Evolutionary conservation across 2,113 vertebrate genomes (phyloP).

Genomic region (Burhinus bistriatus): DNA sequence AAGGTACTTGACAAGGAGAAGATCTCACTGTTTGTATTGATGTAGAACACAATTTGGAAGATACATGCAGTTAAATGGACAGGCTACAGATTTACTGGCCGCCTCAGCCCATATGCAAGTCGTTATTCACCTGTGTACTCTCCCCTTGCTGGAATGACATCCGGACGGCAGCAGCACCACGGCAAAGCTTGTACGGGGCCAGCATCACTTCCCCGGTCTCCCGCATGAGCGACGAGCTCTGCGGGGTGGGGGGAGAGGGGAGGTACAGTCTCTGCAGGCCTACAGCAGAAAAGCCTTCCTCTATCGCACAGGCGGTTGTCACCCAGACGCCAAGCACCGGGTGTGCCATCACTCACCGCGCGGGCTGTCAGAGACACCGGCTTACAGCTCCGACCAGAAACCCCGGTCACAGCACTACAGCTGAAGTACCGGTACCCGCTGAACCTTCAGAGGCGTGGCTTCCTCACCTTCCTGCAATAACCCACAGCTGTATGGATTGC

Average conservation of each 20-base stretch:
- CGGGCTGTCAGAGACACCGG: rapidly evolving
- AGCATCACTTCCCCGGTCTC: rapidly evolving
- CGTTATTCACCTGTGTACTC: neutral
- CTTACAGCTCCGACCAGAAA: neutral
- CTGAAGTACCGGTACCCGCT: neutral
- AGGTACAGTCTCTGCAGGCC: too few relatives aligned
- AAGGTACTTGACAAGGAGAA: neutral
- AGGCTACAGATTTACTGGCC: neutral
- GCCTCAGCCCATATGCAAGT: too few relatives aligned
- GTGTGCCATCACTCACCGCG: rapidly evolving
- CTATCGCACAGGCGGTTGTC: neutral
- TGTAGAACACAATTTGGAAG: rapidly evolving
- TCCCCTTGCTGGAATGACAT: neutral
- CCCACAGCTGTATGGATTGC: neutral
- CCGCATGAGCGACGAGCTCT: neutral
- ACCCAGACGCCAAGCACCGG: too few relatives aligned
- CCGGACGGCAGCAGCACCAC: rapidly evolving
- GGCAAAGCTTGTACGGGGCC: rapidly evolving
- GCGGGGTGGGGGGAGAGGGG: rapidly evolving
- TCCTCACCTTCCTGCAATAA: neutral
- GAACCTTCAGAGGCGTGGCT: neutral
- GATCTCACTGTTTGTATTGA: rapidly evolving
- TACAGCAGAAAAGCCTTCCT: neutral
- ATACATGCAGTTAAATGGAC: rapidly evolving
- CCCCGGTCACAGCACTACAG: neutral